phyloP scores from a whole-genome alignment of 1,140 invertebrate genomes.

The Drosophila elegans region DNA sequence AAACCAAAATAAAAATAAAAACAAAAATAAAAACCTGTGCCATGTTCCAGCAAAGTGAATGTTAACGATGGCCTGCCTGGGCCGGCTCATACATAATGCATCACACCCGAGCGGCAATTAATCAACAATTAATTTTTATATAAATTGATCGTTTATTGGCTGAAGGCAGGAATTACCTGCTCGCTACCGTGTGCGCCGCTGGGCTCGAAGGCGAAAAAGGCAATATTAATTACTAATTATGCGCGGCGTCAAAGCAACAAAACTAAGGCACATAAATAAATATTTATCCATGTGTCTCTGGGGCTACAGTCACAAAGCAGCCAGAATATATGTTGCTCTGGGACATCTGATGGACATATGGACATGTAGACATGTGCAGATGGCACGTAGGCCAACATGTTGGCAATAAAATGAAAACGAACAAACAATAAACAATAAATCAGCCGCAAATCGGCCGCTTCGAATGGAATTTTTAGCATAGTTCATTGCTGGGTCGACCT shows the following conservation, averaged over 20 bases:
- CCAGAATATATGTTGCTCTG: slow-evolving; percentile 16
- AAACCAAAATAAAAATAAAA: neutral
- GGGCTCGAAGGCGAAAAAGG: slow-evolving; percentile 12
- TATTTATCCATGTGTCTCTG: slow-evolving; percentile 66
- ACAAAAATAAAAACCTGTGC: neutral
- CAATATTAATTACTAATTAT: slow-evolving; percentile 75
- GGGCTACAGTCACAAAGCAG: slow-evolving; percentile 14
- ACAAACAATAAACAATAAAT: slow-evolving; percentile 80
- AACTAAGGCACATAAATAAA: slow-evolving; percentile 73
- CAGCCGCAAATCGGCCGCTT: slow-evolving; percentile 65
- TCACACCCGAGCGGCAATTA: slow-evolving; percentile 58
- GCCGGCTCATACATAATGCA: slow-evolving; percentile 44
- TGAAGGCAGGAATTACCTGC: slow-evolving; percentile 42
- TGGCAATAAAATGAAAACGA: slow-evolving; percentile 69
- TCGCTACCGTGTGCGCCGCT: slow-evolving; percentile 62
- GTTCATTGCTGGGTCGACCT: slow-evolving; percentile 17
- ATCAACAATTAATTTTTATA: slow-evolving; percentile 75
- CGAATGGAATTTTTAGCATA: slow-evolving; percentile 74
- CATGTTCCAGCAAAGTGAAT: slow-evolving; percentile 30
- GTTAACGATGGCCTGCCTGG: slow-evolving; percentile 12
- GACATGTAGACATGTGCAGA: neutral
- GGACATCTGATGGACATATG: neutral
- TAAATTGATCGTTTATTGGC: slow-evolving; percentile 44
- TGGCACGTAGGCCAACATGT: slow-evolving; percentile 67
- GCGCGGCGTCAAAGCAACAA: slow-evolving; percentile 74